Conservation (phyloP, 2,888 invertebrate species). For the Slavum lentiscoides region DNA sequence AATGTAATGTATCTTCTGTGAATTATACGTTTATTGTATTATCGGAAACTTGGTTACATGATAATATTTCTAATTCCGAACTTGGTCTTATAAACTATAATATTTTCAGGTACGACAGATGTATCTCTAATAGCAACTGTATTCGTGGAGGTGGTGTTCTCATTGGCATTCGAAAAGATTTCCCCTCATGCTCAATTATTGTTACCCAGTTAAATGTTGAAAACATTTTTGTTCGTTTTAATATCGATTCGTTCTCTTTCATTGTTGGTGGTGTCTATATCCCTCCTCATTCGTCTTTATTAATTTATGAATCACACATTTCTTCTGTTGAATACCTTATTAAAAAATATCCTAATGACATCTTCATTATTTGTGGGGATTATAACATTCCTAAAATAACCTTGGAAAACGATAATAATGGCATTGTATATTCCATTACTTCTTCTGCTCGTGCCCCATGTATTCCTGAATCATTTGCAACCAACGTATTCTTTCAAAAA, state of each 20-base stretch:
- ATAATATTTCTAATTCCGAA: constrained; percentile 5
- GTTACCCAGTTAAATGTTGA: constrained; percentile 31
- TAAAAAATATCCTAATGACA: constrained; percentile 3
- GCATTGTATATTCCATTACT: background rate
- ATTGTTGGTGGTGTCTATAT: too few species aligned
- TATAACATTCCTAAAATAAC: constrained; percentile 19
- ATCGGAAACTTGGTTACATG: constrained; percentile 15
- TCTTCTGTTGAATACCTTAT: constrained; percentile 4
- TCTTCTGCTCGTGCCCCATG: constrained; percentile 10
- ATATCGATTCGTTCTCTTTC: background rate
- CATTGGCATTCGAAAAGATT: constrained; percentile 20
- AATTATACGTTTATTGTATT: constrained; percentile 12
- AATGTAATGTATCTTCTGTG: constrained; percentile 8
- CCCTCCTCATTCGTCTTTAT: background rate
- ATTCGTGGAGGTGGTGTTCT: constrained; percentile 19
- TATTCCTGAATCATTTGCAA: constrained; percentile 20
- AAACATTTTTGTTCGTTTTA: constrained; percentile 23
- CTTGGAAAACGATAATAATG: constrained; percentile 16
- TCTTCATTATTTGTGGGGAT: constrained; percentile 15
- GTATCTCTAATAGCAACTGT: constrained; percentile 5
- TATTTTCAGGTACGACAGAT: constrained; percentile 32
- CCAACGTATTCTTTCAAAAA: constrained; percentile 5
- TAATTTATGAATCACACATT: constrained; percentile 21
- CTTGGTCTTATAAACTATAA: constrained; percentile 22
- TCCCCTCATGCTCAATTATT: background rate